Conservation (phyloP, 2,113 vertebrate species). For the Pungitius pungitius region DNA sequence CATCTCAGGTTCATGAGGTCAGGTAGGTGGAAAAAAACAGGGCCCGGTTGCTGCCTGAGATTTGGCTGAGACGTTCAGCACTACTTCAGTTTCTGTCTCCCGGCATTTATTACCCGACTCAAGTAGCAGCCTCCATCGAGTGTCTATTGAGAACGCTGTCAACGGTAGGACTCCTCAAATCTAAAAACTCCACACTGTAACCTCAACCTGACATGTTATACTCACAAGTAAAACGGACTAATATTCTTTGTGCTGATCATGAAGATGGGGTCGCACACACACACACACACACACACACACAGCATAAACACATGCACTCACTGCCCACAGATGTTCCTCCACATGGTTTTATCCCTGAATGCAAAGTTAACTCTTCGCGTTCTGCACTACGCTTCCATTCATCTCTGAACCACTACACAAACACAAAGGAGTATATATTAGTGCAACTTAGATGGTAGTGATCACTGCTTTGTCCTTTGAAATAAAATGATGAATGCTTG, state of each 20-base stretch:
- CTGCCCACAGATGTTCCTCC: constrained; percentile 68
- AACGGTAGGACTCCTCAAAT: constrained; percentile 55
- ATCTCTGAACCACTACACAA: constrained; percentile 9
- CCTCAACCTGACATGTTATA: constrained; percentile 60
- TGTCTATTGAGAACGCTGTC: constrained; percentile 54
- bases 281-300: constrained; percentile 26
- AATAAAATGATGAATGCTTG: background rate
- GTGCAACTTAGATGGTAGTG: background rate
- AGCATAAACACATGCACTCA: constrained; percentile 43
- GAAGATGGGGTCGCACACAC: constrained; percentile 30
- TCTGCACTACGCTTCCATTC: constrained; percentile 48
- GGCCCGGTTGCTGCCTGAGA: background rate
- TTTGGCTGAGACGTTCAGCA: constrained; percentile 46
- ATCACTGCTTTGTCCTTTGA: background rate
- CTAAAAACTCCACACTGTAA: constrained; percentile 68
- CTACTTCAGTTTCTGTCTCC: constrained; percentile 60
- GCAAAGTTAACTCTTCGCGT: constrained; percentile 52
- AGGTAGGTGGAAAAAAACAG: constrained; percentile 13
- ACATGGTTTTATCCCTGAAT: constrained; percentile 65
- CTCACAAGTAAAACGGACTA: constrained; percentile 44
- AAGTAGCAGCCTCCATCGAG: constrained; percentile 30
- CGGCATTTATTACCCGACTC: constrained; percentile 58
- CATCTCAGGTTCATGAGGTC: background rate
- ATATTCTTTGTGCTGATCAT: constrained; percentile 56
- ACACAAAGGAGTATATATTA: constrained; percentile 3